Evolutionary conservation across 2,113 vertebrate species (phyloP), one percentile per base, ranked within the genome.

Genomic region (Triplophysa siluroides): DNA sequence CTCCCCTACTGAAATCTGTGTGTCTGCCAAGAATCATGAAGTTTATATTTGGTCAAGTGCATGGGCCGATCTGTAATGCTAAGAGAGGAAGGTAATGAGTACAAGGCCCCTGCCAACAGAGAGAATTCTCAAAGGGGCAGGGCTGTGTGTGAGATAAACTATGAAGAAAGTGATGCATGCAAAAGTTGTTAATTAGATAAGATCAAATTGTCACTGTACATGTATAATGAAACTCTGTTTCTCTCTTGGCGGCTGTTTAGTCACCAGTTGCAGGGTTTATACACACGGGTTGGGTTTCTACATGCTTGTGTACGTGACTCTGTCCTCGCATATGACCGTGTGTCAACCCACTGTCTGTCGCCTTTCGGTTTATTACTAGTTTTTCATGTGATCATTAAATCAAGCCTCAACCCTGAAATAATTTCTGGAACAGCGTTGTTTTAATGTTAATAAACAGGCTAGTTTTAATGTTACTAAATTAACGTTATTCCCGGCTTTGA

Each of bases 41-140:
- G 91, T 89, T 93, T 92, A 93, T 93, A 93, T 93, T 92, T 92
- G 91, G 90, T 45, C 61, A 77, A 86, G 84, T 84, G 86, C 66
- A 81, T 66, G 78, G 68, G 72, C 33, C 63, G 79, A 73, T 83
- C 29, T 23, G 78, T 85, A 78, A 81, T 60, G 56, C 21, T 21
- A 69, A 79, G 79, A 62, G 16, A 71, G 14, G 24, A n/a, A 21
- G 60, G 16, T n/a, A 19, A 2, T 18, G 12, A 8, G 9, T 29
- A 1, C 3, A 24, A 18, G 41, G 26, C 38, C 33, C 33, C 33
- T 38, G 33, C 33, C 33, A 56, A 58, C 18, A 29, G 10, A 3
- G 68, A 52, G 2, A 56, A 21, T n/a, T 7, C 26, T 56, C 11
- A 41, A 6, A 1, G 19, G 56, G 43, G 13, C 16, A 60, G 13